Percentiles rank a stretch among this genome's conserved stretches.
Evolutionary conservation across 1,140 invertebrate species (phyloP).

Genomic region (Drosophila athabasca): DNA sequence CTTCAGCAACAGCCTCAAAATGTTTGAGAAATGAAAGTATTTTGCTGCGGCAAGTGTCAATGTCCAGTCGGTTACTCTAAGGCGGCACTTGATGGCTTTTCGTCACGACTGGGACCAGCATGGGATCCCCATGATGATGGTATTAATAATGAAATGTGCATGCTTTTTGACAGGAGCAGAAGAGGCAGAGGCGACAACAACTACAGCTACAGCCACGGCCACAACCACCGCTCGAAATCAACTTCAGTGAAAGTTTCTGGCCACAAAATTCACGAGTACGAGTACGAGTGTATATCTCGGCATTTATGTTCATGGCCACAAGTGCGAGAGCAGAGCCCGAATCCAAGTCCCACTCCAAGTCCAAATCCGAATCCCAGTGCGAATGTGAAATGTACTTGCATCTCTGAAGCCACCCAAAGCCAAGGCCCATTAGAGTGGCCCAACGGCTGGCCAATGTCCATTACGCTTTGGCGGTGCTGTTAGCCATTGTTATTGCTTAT

Average conservation of each 20-base stretch:
- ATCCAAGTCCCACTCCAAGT: too few relatives aligned
- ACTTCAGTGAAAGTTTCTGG: slow-evolving; percentile 73
- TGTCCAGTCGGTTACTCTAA: slow-evolving; percentile 56
- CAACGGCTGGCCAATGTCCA: slow-evolving; percentile 50
- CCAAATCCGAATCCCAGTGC: slow-evolving; percentile 1
- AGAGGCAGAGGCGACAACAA: slow-evolving; percentile 19
- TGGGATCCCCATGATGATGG: slow-evolving; percentile 42
- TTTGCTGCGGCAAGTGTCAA: slow-evolving; percentile 66
- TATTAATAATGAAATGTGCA: slow-evolving; percentile 74
- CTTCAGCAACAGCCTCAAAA: slow-evolving; percentile 19
- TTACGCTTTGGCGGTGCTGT: slow-evolving; percentile 26
- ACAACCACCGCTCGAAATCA: slow-evolving; percentile 53
- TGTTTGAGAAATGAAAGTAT: slow-evolving; percentile 65
- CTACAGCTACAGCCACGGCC: not conserved
- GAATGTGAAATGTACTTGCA: slow-evolving; percentile 54
- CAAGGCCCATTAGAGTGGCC: slow-evolving; percentile 50
- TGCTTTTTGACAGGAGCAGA: slow-evolving; percentile 77
- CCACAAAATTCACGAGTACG: slow-evolving; percentile 36
- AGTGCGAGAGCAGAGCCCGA: slow-evolving; percentile 30
- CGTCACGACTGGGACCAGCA: slow-evolving; percentile 60
- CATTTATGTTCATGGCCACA: slow-evolving; percentile 42
- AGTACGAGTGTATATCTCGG: slow-evolving; percentile 21
- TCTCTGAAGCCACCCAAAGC: slow-evolving; percentile 18
- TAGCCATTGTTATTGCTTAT: slow-evolving; percentile 25
- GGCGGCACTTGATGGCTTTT: slow-evolving; percentile 67